Evolutionary conservation across 2,113 vertebrate genomes (phyloP).

Genomic region (Eptesicus fuscus): DNA sequence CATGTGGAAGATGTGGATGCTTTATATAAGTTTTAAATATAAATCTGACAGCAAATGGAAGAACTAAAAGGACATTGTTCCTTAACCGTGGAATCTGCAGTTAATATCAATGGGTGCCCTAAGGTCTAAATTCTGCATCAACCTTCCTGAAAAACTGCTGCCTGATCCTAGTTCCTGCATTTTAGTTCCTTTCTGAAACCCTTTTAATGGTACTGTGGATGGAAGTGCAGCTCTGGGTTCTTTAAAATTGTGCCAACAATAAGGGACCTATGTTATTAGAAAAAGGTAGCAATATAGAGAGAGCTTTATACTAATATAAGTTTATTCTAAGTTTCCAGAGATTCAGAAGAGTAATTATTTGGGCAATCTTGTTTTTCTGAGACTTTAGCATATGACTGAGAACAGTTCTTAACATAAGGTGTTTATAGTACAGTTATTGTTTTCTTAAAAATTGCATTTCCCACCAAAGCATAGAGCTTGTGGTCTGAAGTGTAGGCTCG

Average conservation of each 20-base stretch:
- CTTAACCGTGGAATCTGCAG: not conserved
- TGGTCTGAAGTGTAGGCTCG: not conserved
- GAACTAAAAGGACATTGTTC: conserved; percentile 13
- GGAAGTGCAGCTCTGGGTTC: conserved; percentile 26
- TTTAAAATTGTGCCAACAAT: conserved; percentile 12
- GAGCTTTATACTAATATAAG: conserved; percentile 3
- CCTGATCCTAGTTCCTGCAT: not conserved
- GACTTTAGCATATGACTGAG: not conserved
- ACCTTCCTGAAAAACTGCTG: not conserved
- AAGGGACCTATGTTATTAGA: not conserved
- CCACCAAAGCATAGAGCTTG: not conserved
- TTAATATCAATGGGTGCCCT: not conserved
- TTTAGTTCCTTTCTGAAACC: conserved; percentile 14
- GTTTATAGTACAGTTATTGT: conserved; percentile 35
- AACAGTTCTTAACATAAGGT: conserved; percentile 45
- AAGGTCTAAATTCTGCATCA: conserved; percentile 4
- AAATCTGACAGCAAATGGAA: conserved; percentile 38
- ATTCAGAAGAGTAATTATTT: conserved; percentile 35
- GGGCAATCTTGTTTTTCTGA: conserved; percentile 37
- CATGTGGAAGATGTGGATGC: not conserved
- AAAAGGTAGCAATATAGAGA: not conserved
- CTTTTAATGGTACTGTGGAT: not conserved
- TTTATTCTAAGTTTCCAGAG: not conserved
- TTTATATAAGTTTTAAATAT: conserved; percentile 16
- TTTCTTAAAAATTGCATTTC: conserved; percentile 42